Conservation (phyloP, 2,113 vertebrate species). For the Crotalus helleri region DNA sequence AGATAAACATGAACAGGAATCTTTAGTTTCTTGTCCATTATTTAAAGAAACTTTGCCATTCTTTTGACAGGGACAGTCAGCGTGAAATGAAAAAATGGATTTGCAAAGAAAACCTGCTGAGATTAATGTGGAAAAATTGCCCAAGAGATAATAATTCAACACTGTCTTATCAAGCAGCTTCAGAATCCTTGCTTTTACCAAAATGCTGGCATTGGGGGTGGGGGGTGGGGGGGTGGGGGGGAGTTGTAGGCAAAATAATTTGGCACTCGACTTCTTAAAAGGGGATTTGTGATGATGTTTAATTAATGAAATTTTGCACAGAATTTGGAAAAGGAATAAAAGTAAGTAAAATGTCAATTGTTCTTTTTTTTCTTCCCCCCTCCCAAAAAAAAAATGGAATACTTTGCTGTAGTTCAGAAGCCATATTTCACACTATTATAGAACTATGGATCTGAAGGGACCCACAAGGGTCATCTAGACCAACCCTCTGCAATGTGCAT, state of each 20-base stretch:
- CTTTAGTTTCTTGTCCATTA: not conserved
- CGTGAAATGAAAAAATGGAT: conserved; percentile 42
- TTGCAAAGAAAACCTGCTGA: conserved; percentile 6
- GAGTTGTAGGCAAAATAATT: conserved; percentile 14
- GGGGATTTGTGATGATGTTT: not conserved
- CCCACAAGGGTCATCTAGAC: not conserved
- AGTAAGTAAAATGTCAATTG: not conserved
- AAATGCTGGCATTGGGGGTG: accelerated
- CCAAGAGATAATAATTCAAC: conserved; percentile 38
- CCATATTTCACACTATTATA: not conserved
- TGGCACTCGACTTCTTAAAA: conserved; percentile 34
- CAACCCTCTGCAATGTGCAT: not conserved
- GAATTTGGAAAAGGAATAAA: not conserved
- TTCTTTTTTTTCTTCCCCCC: not conserved
- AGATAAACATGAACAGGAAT: not conserved
- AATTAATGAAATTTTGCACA: not conserved
- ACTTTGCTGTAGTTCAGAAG: not conserved
- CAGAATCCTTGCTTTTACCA: conserved; percentile 2
- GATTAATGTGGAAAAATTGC: conserved; percentile 39
- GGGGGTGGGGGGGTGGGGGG: accelerated
- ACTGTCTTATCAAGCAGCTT: conserved; percentile 34
- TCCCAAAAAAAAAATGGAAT: not conserved
- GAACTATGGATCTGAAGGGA: not conserved
- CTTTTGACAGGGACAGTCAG: not conserved
- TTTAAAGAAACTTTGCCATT: not conserved